A percentile compares a stretch with the other conserved stretches of the same genome.
These are phyloP conservation scores for Hyposoter didymator DNA, from an alignment of 2,888 invertebrate genomes.

Conservation along the genomic window DNA sequence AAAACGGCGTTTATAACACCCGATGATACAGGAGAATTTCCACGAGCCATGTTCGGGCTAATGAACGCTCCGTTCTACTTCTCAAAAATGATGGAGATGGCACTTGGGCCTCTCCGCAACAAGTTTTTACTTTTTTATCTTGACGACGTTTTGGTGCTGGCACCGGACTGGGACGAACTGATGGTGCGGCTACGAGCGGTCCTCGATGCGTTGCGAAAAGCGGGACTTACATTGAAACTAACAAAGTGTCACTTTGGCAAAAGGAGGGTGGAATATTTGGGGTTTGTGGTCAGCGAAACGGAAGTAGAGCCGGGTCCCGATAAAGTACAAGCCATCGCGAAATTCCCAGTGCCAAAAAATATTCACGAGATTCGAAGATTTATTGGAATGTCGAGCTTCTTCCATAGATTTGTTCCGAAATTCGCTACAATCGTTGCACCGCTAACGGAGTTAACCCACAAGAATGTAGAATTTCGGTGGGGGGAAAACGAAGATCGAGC, in stretches of 20 bases:
- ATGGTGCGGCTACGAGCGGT: neutral
- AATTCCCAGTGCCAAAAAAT: conserved; percentile 52
- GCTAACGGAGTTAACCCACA: conserved; percentile 41
- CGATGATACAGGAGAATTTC: conserved; percentile 79
- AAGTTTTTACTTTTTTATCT: conserved; percentile 60
- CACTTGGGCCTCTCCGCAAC: conserved; percentile 57
- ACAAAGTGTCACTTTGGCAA: conserved; percentile 24
- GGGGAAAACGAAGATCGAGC: conserved; percentile 19
- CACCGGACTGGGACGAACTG: conserved; percentile 65
- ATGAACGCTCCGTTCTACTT: conserved; percentile 80
- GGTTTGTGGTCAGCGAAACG: conserved; percentile 71
- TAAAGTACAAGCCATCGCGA: conserved; percentile 62
- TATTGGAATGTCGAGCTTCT: conserved; percentile 61
- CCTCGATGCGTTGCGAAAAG: conserved; percentile 11
- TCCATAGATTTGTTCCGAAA: conserved; percentile 56
- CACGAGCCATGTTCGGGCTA: conserved; percentile 81
- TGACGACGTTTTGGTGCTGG: conserved; percentile 72
- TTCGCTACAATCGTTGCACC: conserved; percentile 53
- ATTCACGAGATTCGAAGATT: conserved; percentile 60
- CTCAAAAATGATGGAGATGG: conserved; percentile 77
- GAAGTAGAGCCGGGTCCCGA: conserved; percentile 68
- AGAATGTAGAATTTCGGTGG: conserved; percentile 47
- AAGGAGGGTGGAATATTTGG: conserved; percentile 73
- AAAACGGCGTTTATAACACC: conserved; percentile 81
- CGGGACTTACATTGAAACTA: conserved; percentile 2